A percentile compares a stretch with the other conserved stretches of the same genome.
Evolutionary conservation across 2,797 vertebrate species (phyloP).

Genomic region (Ceyx erithaca): DNA sequence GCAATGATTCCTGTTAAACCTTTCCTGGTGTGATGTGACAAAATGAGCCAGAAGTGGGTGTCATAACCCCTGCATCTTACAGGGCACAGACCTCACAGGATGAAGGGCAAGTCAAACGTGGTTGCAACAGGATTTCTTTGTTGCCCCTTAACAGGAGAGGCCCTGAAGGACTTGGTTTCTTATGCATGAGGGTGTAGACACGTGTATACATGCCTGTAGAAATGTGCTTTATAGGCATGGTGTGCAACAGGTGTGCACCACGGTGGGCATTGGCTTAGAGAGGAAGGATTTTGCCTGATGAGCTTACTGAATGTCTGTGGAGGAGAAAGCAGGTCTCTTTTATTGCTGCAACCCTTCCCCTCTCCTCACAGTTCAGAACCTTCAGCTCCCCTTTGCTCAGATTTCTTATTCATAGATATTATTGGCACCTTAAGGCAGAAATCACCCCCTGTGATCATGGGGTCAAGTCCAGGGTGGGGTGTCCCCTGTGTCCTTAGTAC

Average conservation of each 20-base stretch:
- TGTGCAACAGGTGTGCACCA: not conserved
- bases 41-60: fast-evolving
- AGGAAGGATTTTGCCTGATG: not conserved
- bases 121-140: not conserved
- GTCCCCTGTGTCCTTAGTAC: not conserved
- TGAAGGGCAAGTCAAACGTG: not conserved
- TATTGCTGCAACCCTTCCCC: not conserved
- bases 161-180: not conserved
- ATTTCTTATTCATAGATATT: not conserved
- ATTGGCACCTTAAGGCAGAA: not conserved
- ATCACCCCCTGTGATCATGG: not conserved
- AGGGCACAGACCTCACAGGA: fast-evolving
- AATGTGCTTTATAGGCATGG: not conserved
- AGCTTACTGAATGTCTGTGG: not conserved
- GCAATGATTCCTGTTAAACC: not conserved
- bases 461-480: not conserved
- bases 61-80: not conserved
- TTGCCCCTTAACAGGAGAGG: not conserved
- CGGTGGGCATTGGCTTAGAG: not conserved
- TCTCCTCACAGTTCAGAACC: not conserved
- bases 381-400: not conserved
- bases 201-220: not conserved
- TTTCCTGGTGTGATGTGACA: fast-evolving
- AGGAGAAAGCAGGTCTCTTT: not conserved
- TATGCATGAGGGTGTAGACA: not conserved